Conservation (phyloP, 92 coral and sea anemone species). For the Phenganax subtilis region DNA sequence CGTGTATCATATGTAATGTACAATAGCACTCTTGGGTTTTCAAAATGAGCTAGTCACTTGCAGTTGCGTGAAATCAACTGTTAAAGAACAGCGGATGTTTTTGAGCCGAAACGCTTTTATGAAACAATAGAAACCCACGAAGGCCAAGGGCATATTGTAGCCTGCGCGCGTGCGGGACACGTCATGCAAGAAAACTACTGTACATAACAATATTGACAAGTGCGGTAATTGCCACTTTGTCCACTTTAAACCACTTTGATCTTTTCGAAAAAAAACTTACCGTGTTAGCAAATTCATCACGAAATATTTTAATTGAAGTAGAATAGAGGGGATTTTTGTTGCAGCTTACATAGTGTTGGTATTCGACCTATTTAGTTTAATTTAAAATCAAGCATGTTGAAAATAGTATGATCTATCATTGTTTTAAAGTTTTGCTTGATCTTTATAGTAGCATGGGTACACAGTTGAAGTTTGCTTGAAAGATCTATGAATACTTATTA, state of each 20-base stretch:
- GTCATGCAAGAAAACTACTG: not conserved
- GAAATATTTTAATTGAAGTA: too few relatives aligned
- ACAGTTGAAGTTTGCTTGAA: too few relatives aligned
- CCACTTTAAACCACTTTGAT: conserved; percentile 2
- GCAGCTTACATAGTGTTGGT: too few relatives aligned
- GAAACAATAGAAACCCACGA: conserved; percentile 26
- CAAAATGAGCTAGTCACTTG: not conserved
- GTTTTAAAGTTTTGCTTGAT: too few relatives aligned
- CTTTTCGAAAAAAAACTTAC: not conserved
- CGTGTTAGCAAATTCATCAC: too few relatives aligned
- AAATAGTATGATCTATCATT: too few relatives aligned
- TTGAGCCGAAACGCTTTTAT: conserved; percentile 6
- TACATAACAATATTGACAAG: conserved; percentile 21
- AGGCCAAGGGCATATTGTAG: conserved; percentile 37
- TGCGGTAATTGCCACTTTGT: conserved; percentile 14
- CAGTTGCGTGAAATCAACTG: conserved; percentile 24
- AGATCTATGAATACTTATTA: too few relatives aligned
- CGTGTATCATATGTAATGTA: not conserved
- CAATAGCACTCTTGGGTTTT: not conserved
- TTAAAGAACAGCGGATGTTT: conserved; percentile 31
- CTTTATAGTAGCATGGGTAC: too few relatives aligned
- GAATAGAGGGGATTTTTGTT: too few relatives aligned
- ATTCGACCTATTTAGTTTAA: too few relatives aligned
- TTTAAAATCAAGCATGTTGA: too few relatives aligned
- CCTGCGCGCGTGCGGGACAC: conserved; percentile 7